These are phyloP conservation scores for Nineta flava DNA, from an alignment of 2,888 invertebrate genomes.

Conservation along the genomic window DNA sequence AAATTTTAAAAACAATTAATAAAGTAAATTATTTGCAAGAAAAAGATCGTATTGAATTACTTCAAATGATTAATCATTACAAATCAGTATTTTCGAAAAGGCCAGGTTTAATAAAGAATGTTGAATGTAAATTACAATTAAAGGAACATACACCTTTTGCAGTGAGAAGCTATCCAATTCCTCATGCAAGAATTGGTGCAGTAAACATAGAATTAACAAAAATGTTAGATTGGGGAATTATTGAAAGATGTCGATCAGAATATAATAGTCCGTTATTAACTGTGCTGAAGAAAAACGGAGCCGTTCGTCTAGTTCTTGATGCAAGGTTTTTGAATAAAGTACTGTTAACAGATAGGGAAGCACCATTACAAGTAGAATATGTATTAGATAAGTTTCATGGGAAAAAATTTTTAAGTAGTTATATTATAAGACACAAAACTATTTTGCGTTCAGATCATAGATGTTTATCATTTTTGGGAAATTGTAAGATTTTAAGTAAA, in stretches of 20 bases:
- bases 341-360: slow-evolving; percentile 5
- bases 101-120: background rate
- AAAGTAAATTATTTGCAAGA: background rate
- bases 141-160: background rate
- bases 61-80: background rate
- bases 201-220: slow-evolving; percentile 5
- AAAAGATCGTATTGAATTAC: background rate
- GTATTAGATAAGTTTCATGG: slow-evolving; percentile 5
- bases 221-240: slow-evolving; percentile 7
- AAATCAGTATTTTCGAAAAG: background rate
- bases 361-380: slow-evolving; percentile 5
- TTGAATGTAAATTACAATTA: background rate
- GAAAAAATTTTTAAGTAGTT: slow-evolving; percentile 1
- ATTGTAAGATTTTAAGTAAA: background rate
- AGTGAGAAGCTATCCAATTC: slow-evolving; percentile 6
- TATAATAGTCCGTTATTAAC: slow-evolving; percentile 7
- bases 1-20: background rate
- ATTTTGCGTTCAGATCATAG: background rate
- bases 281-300: slow-evolving; percentile 6
- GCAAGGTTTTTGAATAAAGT: slow-evolving; percentile 6
- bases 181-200: slow-evolving; percentile 1
- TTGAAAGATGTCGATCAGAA: slow-evolving; percentile 7
- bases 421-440: background rate
- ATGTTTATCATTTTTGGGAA: background rate
- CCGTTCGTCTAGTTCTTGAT: slow-evolving; percentile 7